Evolutionary conservation across 2,113 vertebrate species (phyloP).

Genomic region (Nerophis lumbriciformis): DNA sequence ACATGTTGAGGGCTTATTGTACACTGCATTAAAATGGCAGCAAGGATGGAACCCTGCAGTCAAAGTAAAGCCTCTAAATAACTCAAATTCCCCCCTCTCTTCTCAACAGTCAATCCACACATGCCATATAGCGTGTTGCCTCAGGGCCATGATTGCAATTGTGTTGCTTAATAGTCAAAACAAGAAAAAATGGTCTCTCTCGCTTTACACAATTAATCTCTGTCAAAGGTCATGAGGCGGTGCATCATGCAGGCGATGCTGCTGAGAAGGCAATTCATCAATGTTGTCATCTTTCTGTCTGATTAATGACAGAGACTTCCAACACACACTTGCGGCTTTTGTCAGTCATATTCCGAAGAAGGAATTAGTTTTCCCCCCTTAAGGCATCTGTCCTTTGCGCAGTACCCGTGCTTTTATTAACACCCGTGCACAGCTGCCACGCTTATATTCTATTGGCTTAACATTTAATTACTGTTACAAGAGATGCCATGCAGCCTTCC

Average conservation of each 20-base stretch:
- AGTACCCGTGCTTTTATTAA: constrained; percentile 11
- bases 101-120: constrained; percentile 10
- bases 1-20: too few relatives aligned
- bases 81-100: neutral
- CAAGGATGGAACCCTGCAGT: neutral
- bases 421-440: constrained; percentile 5
- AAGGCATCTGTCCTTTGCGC: constrained; percentile 27
- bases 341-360: constrained; percentile 40
- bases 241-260: constrained; percentile 36
- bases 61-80: neutral
- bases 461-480: constrained; percentile 2
- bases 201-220: constrained; percentile 15
- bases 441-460: neutral
- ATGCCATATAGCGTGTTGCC: constrained; percentile 42
- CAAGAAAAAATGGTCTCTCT: constrained; percentile 20
- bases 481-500: constrained; percentile 1
- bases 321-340: constrained; percentile 32
- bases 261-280: constrained; percentile 48
- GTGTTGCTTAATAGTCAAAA: constrained; percentile 32
- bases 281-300: constrained; percentile 23
- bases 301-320: constrained; percentile 46
- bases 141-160: constrained; percentile 18
- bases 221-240: constrained; percentile 32
- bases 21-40: too few relatives aligned
- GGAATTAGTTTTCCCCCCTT: constrained; percentile 28